Evolutionary conservation across 37 sponge, comb jelly and placozoan species (phyloP).

Genomic region (Bolinopsis microptera): DNA sequence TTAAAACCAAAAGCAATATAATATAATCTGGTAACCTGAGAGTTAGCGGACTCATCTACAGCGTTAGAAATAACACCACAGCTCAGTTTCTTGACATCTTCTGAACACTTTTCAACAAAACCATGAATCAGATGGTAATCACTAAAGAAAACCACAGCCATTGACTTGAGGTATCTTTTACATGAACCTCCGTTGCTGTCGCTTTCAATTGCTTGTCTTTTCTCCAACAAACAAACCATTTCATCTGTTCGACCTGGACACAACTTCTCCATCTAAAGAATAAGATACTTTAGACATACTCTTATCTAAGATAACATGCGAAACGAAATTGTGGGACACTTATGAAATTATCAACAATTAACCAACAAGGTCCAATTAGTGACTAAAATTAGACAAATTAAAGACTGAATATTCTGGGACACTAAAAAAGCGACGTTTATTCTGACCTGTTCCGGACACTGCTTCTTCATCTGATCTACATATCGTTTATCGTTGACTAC

Average conservation of each 20-base stretch:
- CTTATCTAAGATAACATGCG: background rate
- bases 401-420: no score
- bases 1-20: no score
- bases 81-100: background rate
- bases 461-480: conserved; percentile 29
- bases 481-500: background rate
- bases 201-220: background rate
- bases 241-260: background rate
- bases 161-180: background rate
- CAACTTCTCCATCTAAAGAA: background rate
- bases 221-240: conserved; percentile 4
- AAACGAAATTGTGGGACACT: background rate
- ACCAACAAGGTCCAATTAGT: no score
- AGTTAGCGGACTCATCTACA: background rate
- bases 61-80: conserved; percentile 18
- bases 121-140: conserved; percentile 52
- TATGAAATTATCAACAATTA: no score
- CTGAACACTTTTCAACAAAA: conserved; percentile 30
- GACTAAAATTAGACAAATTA: no score
- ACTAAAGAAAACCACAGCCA: conserved; percentile 16
- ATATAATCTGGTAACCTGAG: no score
- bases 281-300: background rate
- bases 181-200: background rate
- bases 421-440: no score
- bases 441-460: background rate